Conservation (phyloP, 2,113 vertebrate genomes). For the Erythrolamprus reginae region DNA sequence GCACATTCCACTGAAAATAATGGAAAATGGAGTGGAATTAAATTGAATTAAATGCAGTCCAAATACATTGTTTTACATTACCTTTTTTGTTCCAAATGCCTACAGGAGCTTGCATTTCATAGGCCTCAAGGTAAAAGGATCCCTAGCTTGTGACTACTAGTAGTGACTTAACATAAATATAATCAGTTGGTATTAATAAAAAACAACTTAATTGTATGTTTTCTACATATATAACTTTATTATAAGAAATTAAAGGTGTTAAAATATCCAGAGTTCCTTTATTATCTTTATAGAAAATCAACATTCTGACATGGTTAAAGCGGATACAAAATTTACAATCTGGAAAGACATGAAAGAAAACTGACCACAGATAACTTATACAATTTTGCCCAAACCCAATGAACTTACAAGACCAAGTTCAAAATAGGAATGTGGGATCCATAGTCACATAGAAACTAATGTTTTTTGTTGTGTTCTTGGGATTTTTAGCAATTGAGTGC, state of each 20-base stretch:
- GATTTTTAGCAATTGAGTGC: not conserved
- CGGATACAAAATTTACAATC: not conserved
- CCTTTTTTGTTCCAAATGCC: not conserved
- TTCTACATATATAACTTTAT: not conserved
- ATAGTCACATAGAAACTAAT: not conserved
- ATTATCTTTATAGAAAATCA: constrained; percentile 2
- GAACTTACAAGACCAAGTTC: not conserved
- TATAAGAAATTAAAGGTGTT: not conserved
- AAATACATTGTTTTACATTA: not conserved
- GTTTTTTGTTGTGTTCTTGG: not conserved
- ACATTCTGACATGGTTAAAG: not conserved
- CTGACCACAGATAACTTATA: not conserved
- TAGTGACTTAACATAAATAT: not conserved
- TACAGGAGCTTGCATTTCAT: not conserved
- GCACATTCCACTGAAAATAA: not conserved
- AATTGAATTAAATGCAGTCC: not conserved
- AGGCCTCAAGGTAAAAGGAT: not conserved
- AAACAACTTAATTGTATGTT: not conserved
- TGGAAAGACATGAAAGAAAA: not conserved
- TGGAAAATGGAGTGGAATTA: not conserved
- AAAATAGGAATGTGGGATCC: not conserved
- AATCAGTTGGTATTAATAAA: not conserved
- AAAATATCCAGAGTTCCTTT: constrained; percentile 15
- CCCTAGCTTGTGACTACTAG: not conserved
- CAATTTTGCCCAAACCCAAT: too few species aligned